These are phyloP conservation scores for Papilio polytes DNA, from an alignment of 1,140 invertebrate genomes.

Conservation along the genomic window DNA sequence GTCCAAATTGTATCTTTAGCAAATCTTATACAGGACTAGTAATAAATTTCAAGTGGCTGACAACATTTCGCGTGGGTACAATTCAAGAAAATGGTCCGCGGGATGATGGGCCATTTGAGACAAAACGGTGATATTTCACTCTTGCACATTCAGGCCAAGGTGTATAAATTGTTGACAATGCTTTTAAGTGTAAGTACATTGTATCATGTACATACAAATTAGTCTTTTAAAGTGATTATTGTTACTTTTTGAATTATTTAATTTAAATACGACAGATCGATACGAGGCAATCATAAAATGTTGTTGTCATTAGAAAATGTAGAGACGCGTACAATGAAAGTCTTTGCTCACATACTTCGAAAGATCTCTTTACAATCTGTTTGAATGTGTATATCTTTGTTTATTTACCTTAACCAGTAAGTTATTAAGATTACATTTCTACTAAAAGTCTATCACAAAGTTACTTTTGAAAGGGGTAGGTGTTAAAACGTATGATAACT, in stretches of 20 bases:
- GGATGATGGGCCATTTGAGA: slow-evolving; percentile 24
- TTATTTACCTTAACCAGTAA: too few species aligned
- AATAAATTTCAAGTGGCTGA: slow-evolving; percentile 22
- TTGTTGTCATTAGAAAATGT: too few species aligned
- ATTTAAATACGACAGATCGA: background rate
- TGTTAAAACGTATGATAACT: background rate
- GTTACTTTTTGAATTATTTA: too few species aligned
- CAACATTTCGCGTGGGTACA: slow-evolving; percentile 11
- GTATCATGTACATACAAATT: background rate
- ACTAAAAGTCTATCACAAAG: background rate
- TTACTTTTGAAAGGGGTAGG: background rate
- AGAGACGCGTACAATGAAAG: too few species aligned
- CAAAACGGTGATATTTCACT: slow-evolving; percentile 28
- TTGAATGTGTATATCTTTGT: too few species aligned
- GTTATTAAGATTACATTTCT: too few species aligned
- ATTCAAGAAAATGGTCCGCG: slow-evolving; percentile 24
- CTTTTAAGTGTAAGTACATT: background rate
- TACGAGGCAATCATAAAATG: background rate
- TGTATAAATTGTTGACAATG: background rate
- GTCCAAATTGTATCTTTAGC: background rate
- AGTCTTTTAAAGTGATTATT: too few species aligned
- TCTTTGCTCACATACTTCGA: too few species aligned
- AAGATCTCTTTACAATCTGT: too few species aligned
- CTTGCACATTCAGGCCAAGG: slow-evolving; percentile 16
- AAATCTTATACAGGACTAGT: background rate